Percentiles rank a stretch among this genome's conserved stretches.
Conservation (phyloP, 2,113 vertebrate species). For the Phaethornis superciliosus region DNA sequence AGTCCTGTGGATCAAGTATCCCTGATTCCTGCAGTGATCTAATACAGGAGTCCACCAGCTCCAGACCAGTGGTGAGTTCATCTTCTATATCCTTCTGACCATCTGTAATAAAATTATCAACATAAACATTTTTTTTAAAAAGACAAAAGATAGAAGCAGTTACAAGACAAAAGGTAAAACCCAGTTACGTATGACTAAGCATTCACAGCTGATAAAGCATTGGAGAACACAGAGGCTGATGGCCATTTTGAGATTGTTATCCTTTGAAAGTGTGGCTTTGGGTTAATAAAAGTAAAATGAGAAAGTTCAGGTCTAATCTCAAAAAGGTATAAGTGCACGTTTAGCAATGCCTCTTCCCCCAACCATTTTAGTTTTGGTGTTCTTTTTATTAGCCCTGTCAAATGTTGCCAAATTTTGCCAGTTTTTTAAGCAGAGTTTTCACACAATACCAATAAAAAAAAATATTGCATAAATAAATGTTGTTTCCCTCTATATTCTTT, state of each 20-base stretch:
- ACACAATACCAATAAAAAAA: constrained; percentile 28
- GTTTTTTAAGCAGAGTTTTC: not conserved
- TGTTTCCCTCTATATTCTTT: not conserved
- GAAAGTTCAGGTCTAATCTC: not conserved
- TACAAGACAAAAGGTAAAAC: not conserved
- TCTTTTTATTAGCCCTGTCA: not conserved
- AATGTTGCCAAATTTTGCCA: not conserved
- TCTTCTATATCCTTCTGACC: constrained; percentile 99
- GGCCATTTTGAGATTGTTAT: not conserved
- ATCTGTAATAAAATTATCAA: constrained; percentile 75
- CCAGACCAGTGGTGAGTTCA: constrained; percentile 94
- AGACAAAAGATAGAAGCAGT: not conserved
- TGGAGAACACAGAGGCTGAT: not conserved
- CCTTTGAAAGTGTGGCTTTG: not conserved
- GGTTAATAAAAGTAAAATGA: not conserved
- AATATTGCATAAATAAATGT: not conserved
- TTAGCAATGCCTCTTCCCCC: not conserved
- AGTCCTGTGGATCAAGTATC: constrained; percentile 94
- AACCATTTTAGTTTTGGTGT: not conserved
- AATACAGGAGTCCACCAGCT: constrained; percentile 98
- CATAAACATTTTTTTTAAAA: not conserved
- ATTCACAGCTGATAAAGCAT: not conserved
- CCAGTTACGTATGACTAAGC: not conserved
- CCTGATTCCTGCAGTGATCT: constrained; percentile 96
- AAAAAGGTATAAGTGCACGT: not conserved